Base-by-base conservation (phyloP, 1,140 invertebrate species). In the Micrasema minimum region DNA sequence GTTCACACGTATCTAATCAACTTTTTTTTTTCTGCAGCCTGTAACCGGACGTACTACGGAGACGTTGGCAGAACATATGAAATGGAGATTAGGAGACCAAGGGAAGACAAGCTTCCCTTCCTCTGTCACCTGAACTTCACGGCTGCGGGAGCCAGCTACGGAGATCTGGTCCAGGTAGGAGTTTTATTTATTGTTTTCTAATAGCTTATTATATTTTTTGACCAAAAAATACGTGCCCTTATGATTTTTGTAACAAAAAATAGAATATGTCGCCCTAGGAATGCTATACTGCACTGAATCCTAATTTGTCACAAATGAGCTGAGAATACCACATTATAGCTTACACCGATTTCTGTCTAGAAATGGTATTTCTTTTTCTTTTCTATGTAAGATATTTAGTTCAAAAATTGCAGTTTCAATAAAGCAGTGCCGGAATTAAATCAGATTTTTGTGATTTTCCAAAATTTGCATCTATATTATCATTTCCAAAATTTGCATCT, bases 21-120 rank as follows among this genome's bases (percentile, higher is more conserved):
- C n/a, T n/a, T n/a, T 67, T 74, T 75, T 75, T 80, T 76, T 77
- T 62, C 86, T 87, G 51, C 87, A 94, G 92, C 91, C 37, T 94
- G 93, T 84, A 94, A 94, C 83, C 86, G 90, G 75, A 93, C 92
- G 11, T 91, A 93, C 79, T 92, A 90, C 82, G 93, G 92, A 1
- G 90, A 91, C 76, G 89, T 92, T 14, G 92, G 92, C 0, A 85
- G 89, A 50, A 93, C 91, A 3, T 93, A 93, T 82, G 89, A 91
- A 75, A 80, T 93, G 72, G 91, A 92, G 78, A 87, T 93, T 38
- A 86, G 90, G 61, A 84, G 90, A 72, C 91, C 91, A 18, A 82
- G 89, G 72, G 90, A 92, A 80, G 89, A 90, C 74, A 86, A 89
- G 78, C 83, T 93, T 71, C 91, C 91, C 12, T 92, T 92, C 81